Conservation (phyloP, 2,113 vertebrate genomes). For the Paratilapia polleni region DNA sequence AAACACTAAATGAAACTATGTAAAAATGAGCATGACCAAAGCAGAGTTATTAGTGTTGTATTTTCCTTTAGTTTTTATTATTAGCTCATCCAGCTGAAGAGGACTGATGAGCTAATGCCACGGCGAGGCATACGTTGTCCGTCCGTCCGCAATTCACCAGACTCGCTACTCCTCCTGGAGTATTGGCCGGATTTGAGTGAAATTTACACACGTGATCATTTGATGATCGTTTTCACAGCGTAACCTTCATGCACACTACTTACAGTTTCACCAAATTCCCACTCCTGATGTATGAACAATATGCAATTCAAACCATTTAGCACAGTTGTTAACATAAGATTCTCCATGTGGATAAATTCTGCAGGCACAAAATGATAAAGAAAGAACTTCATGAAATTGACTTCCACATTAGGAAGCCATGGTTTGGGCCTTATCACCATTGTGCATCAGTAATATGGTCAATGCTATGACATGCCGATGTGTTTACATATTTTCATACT, state of each 20-base stretch:
- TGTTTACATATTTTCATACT: neutral
- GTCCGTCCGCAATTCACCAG: too few relatives aligned
- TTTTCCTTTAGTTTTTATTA: neutral
- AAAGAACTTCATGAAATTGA: neutral
- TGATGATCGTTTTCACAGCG: too few relatives aligned
- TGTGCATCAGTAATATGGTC: neutral
- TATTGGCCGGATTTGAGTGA: too few relatives aligned
- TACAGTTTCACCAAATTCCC: too few relatives aligned
- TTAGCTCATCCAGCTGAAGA: neutral
- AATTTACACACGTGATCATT: too few relatives aligned
- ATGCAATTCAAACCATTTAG: neutral
- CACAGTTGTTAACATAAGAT: neutral
- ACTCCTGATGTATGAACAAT: fast-evolving
- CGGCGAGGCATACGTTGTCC: too few relatives aligned
- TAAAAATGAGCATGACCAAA: neutral
- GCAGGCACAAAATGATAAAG: neutral
- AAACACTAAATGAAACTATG: neutral
- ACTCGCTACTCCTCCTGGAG: too few relatives aligned
- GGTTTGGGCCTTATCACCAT: neutral
- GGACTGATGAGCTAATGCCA: neutral
- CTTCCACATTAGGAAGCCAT: neutral
- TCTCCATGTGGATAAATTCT: neutral
- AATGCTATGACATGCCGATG: neutral
- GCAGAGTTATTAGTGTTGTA: neutral
- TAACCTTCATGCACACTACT: too few relatives aligned